Base-by-base conservation (phyloP, 1,140 invertebrate genomes). In the Ctenoplectra terminalis region DNA sequence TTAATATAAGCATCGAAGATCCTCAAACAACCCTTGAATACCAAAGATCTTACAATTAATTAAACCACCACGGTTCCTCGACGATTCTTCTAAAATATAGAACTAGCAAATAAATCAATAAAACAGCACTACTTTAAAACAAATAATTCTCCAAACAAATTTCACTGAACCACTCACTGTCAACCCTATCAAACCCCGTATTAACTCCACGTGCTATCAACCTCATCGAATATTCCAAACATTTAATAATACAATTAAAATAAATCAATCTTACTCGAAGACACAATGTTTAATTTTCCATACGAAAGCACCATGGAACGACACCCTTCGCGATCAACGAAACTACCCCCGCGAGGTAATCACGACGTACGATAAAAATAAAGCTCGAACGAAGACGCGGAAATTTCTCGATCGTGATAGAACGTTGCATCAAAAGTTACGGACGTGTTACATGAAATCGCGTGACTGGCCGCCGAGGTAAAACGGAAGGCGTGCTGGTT, bases 401-500 rank as follows among this genome's bases (percentile, higher is more conserved):
- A 75, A 67, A 72, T 74, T 60, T n/a, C 31, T 34, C 6, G 34
- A 48, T 46, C 34, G 54, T 77, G 54, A 29, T 31, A 43, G 63
- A 54, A 60, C 37, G 78, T 81, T 63, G 26, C 48, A 37, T 56
- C 29, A 71, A 73, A 83, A 89, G 74, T 83, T 71, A 61, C 63
- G 17, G 63, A 76, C 60, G 75, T 58, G 64, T 61, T 63, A 81
- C 63, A 75, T 52, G 67, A 87, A 81, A 88, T 87, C 80, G 87
- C 86, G 80, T 78, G 77, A 88, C 56, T 64, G 56, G 66, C 76
- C 50, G 48, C 48, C 37, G 58, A 54, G 76, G 70, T 82, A 52
- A 87, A 72, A 58, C 58, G 72, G 77, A 87, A 83, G 84, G 83
- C 79, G 81, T 81, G 82, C 79, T 79, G 70, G 67, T 60, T 82